Percentiles rank a stretch among this genome's conserved stretches.
These are phyloP conservation scores for Strigamia crassipes DNA, from an alignment of 2,888 invertebrate species.

Conservation along the genomic window DNA sequence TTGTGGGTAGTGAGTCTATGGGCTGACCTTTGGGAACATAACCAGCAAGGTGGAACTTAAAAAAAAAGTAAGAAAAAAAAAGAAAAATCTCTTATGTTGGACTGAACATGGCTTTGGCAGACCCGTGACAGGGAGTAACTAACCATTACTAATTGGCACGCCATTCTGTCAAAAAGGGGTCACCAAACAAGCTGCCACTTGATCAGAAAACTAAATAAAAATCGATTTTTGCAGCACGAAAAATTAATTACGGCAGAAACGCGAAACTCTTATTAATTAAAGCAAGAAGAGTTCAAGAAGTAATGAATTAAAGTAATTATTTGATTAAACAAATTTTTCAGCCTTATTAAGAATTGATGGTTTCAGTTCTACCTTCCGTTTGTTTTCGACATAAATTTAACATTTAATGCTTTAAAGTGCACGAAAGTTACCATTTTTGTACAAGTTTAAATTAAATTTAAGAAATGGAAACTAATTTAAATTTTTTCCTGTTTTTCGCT, in stretches of 20 bases:
- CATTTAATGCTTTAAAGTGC: not conserved
- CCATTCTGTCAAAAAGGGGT: constrained; percentile 8
- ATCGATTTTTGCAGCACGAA: not conserved
- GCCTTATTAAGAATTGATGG: not conserved
- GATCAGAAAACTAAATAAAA: constrained; percentile 20
- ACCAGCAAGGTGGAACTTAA: not conserved
- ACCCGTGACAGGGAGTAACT: constrained; percentile 21
- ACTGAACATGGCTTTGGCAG: not conserved
- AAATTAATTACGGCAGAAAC: not conserved
- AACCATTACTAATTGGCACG: constrained; percentile 36
- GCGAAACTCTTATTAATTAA: too few species aligned
- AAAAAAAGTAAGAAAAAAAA: not conserved
- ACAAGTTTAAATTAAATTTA: not conserved
- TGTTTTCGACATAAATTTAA: too few species aligned
- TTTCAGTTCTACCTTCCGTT: not conserved
- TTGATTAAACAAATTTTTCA: not conserved
- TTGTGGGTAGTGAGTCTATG: too few species aligned
- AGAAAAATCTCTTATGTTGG: not conserved
- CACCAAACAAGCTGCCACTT: constrained; percentile 31
- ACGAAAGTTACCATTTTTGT: not conserved
- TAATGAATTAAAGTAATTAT: not conserved
- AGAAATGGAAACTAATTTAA: constrained; percentile 8
- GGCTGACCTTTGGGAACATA: not conserved
- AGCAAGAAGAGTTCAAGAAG: too few species aligned
- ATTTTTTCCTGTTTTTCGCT: not conserved